Evolutionary conservation across 2,888 invertebrate genomes (phyloP).

Genomic region (Apamea anceps): DNA sequence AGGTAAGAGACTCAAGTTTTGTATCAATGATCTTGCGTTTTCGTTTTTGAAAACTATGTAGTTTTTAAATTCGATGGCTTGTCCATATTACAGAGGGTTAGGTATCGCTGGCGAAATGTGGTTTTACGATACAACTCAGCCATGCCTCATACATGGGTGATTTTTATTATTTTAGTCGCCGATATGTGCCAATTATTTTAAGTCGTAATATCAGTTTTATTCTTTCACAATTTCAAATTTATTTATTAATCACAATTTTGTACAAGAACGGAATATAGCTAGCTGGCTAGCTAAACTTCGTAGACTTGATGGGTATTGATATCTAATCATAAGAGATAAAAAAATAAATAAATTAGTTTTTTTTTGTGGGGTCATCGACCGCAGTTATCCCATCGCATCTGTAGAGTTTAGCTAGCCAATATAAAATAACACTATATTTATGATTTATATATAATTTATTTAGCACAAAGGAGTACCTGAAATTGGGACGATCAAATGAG

Average conservation of each 20-base stretch:
- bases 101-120: background rate
- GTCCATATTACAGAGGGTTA: fast-evolving
- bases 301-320: background rate
- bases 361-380: too few relatives aligned
- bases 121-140: background rate
- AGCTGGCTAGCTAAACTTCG: background rate
- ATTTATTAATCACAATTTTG: too few relatives aligned
- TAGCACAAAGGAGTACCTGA: background rate
- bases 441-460: too few relatives aligned
- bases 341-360: too few relatives aligned
- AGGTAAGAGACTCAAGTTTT: background rate
- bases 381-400: too few relatives aligned
- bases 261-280: too few relatives aligned
- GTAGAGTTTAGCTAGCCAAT: too few relatives aligned
- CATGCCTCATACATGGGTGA: background rate
- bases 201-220: background rate
- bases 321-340: too few relatives aligned
- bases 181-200: background rate
- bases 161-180: background rate
- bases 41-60: background rate
- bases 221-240: background rate
- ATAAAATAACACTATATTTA: too few relatives aligned
- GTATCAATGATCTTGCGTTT: background rate
- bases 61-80: background rate
- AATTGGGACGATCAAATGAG: background rate